These are phyloP conservation scores for Carcinoscorpius rotundicauda DNA, from an alignment of 1,140 invertebrate genomes.

Conservation along the genomic window DNA sequence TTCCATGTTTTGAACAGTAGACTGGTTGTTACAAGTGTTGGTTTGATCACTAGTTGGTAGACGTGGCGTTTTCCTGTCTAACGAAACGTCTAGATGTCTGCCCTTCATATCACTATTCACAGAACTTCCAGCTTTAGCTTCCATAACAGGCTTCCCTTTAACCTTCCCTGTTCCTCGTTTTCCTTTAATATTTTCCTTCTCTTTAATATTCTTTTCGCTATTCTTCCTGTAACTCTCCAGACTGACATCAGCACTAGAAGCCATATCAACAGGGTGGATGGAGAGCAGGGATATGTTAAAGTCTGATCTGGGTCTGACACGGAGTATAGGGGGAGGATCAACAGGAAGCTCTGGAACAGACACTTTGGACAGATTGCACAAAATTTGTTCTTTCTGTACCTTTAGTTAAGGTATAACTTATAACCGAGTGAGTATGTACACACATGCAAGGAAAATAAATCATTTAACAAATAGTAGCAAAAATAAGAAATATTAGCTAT, in stretches of 20 bases:
- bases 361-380: slow-evolving; percentile 12
- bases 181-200: not conserved
- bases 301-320: slow-evolving; percentile 13
- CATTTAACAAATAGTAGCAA: not conserved
- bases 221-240: slow-evolving; percentile 18
- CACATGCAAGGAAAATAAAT: no score
- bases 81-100: not conserved
- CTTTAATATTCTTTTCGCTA: not conserved
- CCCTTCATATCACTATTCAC: not conserved
- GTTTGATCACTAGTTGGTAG: not conserved
- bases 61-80: not conserved
- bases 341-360: slow-evolving; percentile 6
- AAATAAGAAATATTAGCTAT: not conserved
- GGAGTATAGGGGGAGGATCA: slow-evolving; percentile 14
- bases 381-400: slow-evolving; percentile 16
- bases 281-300: slow-evolving; percentile 13
- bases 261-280: slow-evolving; percentile 13
- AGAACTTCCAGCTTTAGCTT: no score
- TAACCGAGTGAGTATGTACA: not conserved
- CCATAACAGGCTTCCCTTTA: not conserved
- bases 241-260: slow-evolving; percentile 21
- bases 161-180: not conserved
- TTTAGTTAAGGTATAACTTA: slow-evolving; percentile 1
- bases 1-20: slow-evolving; percentile 6
- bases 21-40: slow-evolving; percentile 3